Evolutionary conservation across 2,797 vertebrate genomes (phyloP).

Genomic region (Columba guinea): DNA sequence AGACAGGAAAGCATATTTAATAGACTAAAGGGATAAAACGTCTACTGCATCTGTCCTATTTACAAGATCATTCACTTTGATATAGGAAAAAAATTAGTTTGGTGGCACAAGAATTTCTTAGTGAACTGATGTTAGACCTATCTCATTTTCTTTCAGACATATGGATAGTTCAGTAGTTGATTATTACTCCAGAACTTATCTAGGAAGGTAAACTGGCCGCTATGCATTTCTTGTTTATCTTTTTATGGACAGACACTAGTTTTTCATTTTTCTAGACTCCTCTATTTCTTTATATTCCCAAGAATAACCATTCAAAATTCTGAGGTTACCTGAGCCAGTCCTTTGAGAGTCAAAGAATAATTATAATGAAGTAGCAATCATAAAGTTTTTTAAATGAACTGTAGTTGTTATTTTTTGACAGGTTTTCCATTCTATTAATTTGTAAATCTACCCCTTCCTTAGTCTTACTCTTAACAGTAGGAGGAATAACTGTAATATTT

Average conservation of each 20-base stretch:
- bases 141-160: background rate
- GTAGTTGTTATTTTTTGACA: background rate
- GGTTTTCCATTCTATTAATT: background rate
- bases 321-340: background rate
- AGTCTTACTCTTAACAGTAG: background rate
- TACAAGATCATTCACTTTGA: background rate
- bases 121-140: background rate
- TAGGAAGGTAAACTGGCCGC: background rate
- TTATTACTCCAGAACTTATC: background rate
- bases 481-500: background rate
- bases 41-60: background rate
- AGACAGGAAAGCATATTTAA: background rate
- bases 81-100: background rate
- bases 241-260: background rate
- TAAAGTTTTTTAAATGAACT: background rate
- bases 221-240: background rate
- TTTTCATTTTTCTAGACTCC: background rate
- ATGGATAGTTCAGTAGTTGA: background rate
- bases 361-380: background rate
- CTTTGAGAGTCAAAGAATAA: background rate
- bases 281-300: background rate
- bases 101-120: background rate
- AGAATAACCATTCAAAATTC: background rate
- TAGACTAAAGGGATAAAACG: background rate
- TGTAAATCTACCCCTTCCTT: background rate